Evolutionary conservation across 2,888 invertebrate species (phyloP).

Genomic region (Agriopis leucophaearia): DNA sequence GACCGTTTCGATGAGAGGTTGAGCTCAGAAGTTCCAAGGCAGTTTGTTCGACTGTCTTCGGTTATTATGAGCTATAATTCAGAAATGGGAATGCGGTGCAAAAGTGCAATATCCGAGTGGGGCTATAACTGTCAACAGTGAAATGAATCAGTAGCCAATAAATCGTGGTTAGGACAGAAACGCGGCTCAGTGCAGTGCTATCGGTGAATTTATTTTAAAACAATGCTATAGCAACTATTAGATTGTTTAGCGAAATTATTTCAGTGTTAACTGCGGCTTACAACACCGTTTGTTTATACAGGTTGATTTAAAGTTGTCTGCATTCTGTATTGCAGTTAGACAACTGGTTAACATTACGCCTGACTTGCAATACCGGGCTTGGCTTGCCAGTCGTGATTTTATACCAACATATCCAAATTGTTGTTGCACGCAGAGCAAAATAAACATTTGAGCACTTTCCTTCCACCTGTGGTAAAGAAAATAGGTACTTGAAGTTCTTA

Average conservation of each 20-base stretch:
- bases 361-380: slow-evolving; percentile 21
- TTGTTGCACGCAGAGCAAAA: slow-evolving; percentile 16
- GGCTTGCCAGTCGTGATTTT: slow-evolving; percentile 9
- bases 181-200: slow-evolving; percentile 55
- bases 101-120: slow-evolving; percentile 81
- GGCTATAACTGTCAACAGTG: slow-evolving; percentile 80
- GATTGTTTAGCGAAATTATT: slow-evolving; percentile 76
- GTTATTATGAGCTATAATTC: slow-evolving; percentile 77
- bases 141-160: slow-evolving; percentile 82
- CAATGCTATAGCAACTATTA: slow-evolving; percentile 56
- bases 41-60: slow-evolving; percentile 55
- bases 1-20: slow-evolving; percentile 35
- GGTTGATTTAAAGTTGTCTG: slow-evolving; percentile 49
- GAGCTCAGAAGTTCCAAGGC: slow-evolving; percentile 39
- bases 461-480: slow-evolving; percentile 13
- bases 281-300: slow-evolving; percentile 54
- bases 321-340: slow-evolving; percentile 38
- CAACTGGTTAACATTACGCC: slow-evolving; percentile 43
- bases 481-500: slow-evolving; percentile 21
- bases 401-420: slow-evolving; percentile 16
- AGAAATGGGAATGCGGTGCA: slow-evolving; percentile 74
- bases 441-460: slow-evolving; percentile 28
- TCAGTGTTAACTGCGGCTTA: slow-evolving; percentile 52
- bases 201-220: slow-evolving; percentile 70
- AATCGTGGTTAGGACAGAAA: slow-evolving; percentile 74